Conservation (phyloP, 2,888 invertebrate species). For the Teinopalpus imperialis region DNA sequence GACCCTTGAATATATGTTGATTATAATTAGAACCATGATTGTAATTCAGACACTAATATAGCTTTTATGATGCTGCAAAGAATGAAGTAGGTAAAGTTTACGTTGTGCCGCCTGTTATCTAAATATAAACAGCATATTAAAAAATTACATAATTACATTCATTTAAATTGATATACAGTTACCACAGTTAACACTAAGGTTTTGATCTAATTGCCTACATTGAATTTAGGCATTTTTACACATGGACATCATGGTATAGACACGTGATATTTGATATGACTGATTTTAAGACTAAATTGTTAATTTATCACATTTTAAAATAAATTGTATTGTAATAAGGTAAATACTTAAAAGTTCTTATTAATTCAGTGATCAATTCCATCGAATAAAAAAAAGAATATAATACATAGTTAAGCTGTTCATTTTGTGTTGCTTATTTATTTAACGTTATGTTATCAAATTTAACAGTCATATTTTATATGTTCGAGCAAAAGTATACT, state of each 20-base stretch:
- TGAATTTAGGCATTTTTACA: conserved; percentile 7
- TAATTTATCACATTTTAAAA: too few species aligned
- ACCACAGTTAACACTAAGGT: conserved; percentile 7
- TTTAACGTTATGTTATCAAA: too few species aligned
- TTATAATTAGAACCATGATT: conserved; percentile 43
- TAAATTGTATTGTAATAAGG: too few species aligned
- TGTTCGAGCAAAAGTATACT: too few species aligned
- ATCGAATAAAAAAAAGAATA: too few species aligned
- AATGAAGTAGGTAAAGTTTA: conserved; percentile 20
- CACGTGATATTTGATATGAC: conserved; percentile 22
- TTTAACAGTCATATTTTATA: too few species aligned
- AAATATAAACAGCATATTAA: conserved; percentile 28
- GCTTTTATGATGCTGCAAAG: neutral
- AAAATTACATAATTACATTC: conserved; percentile 4
- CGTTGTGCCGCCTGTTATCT: conserved; percentile 29
- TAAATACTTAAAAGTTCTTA: too few species aligned
- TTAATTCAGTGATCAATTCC: too few species aligned
- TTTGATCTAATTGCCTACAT: conserved; percentile 3
- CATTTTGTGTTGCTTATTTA: too few species aligned
- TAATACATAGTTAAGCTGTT: too few species aligned
- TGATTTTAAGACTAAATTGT: conserved; percentile 16
- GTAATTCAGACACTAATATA: conserved; percentile 7
- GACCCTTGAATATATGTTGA: conserved; percentile 47
- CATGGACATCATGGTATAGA: conserved; percentile 16
- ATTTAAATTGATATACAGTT: conserved; percentile 20